Conservation (phyloP, 2,888 invertebrate species). For the Lepidonotus clava region DNA sequence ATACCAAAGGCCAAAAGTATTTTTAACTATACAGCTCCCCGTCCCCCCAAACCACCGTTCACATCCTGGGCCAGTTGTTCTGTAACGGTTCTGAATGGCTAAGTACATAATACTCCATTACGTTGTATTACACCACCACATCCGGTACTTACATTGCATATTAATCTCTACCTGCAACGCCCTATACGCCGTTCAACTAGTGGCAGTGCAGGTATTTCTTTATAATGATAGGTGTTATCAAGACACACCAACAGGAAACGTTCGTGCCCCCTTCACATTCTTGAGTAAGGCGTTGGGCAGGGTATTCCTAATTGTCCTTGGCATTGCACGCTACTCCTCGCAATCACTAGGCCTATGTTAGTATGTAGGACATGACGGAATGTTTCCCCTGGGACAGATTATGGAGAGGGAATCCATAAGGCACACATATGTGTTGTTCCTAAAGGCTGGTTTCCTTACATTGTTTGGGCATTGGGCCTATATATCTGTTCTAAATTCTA, state of each 20-base stretch:
- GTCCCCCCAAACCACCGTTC: background rate
- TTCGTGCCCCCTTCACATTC: background rate
- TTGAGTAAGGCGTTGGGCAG: background rate
- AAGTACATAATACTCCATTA: background rate
- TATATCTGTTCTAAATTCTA: too few relatives aligned
- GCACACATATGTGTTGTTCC: too few relatives aligned
- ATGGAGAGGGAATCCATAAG: too few relatives aligned
- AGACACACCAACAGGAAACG: too few relatives aligned
- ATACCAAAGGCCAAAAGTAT: too few relatives aligned
- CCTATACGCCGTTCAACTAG: background rate
- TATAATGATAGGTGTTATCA: too few relatives aligned
- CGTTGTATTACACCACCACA: conserved; percentile 5
- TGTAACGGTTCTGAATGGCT: background rate
- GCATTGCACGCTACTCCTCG: background rate
- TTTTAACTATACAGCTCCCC: too few relatives aligned
- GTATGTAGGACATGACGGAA: conserved; percentile 1
- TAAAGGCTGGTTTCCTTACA: too few relatives aligned
- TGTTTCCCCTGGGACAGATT: background rate
- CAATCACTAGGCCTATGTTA: background rate
- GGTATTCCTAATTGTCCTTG: background rate
- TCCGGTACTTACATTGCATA: conserved; percentile 16
- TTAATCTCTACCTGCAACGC: background rate
- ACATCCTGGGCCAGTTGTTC: background rate
- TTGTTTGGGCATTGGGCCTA: too few relatives aligned
- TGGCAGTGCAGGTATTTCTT: too few relatives aligned